These are phyloP conservation scores for Cyprinella venusta DNA, from an alignment of 2,797 vertebrate species.

Conservation along the genomic window DNA sequence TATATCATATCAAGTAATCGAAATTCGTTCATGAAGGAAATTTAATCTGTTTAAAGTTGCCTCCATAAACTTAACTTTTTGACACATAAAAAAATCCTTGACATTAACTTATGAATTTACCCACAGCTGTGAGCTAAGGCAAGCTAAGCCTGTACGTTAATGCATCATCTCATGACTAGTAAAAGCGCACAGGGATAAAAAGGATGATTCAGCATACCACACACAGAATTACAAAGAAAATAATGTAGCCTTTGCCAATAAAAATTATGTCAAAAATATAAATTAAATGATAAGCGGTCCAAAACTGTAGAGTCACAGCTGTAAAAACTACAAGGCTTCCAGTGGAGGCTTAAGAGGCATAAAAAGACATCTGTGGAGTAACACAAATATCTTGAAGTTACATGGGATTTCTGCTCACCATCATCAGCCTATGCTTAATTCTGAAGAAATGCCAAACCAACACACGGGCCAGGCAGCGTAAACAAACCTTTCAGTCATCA, in stretches of 20 bases:
- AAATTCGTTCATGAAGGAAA: neutral
- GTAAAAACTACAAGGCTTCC: conserved; percentile 8
- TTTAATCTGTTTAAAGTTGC: neutral
- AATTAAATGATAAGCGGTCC: neutral
- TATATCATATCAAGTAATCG: neutral
- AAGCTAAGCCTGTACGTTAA: conserved; percentile 15
- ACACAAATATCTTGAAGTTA: conserved; percentile 17
- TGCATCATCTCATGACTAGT: conserved; percentile 26
- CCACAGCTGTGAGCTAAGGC: conserved; percentile 1
- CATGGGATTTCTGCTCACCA: conserved; percentile 5
- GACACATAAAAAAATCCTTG: neutral
- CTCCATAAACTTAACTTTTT: neutral
- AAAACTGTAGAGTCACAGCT: neutral
- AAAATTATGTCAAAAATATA: conserved; percentile 3
- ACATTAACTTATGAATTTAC: neutral
- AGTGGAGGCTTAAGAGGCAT: neutral
- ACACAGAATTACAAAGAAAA: neutral
- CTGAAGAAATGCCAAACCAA: conserved; percentile 18
- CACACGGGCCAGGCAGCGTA: neutral
- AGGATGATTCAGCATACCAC: conserved; percentile 39
- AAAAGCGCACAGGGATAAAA: conserved; percentile 16
- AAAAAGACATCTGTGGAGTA: conserved; percentile 5
- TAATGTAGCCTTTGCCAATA: conserved; percentile 5
- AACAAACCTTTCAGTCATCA: conserved; percentile 2
- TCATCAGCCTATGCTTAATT: neutral